Percentiles rank a stretch among this genome's conserved stretches.
phyloP scores from a whole-genome alignment of 1,140 invertebrate genomes.

The Caenorhabditis elegans region DNA sequence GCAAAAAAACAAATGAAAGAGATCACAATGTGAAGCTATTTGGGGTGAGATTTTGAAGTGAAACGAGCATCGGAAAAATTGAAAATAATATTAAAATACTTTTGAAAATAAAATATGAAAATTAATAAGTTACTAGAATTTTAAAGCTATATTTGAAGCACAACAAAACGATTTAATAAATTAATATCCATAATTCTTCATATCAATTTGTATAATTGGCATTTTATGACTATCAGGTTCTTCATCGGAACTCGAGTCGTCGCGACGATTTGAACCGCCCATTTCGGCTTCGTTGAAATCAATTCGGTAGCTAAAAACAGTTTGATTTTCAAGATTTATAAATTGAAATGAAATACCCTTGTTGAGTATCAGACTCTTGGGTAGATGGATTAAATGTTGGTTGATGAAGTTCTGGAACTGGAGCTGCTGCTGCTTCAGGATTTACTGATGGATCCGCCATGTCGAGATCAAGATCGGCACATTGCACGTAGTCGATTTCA shows the following conservation, averaged over 20 bases:
- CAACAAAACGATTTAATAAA: background rate
- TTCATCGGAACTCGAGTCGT: conserved; percentile 59
- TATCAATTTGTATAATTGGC: conserved; percentile 64
- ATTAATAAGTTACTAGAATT: background rate
- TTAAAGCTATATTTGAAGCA: background rate
- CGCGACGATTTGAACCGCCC: conserved; percentile 35
- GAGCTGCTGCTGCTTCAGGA: conserved; percentile 26
- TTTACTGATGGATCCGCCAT: conserved; percentile 37
- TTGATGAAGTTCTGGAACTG: conserved; percentile 52
- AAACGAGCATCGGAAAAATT: conserved; percentile 9
- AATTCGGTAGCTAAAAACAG: conserved; percentile 50
- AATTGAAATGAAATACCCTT: conserved; percentile 52
- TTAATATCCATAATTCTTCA: conserved; percentile 66
- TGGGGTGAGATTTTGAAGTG: background rate
- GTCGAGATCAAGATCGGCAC: conserved; percentile 59
- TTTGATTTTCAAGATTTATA: background rate
- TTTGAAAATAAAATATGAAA: background rate
- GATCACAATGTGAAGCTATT: conserved; percentile 22
- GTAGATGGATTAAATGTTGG: conserved; percentile 59
- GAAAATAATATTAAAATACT: background rate
- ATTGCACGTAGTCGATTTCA: conserved; percentile 66
- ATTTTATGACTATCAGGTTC: conserved; percentile 56
- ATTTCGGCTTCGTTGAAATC: conserved; percentile 50
- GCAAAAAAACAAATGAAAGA: background rate
- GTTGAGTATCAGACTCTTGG: conserved; percentile 49